phyloP scores from a whole-genome alignment of 2,888 invertebrate species.

The Tipula vernalis region DNA sequence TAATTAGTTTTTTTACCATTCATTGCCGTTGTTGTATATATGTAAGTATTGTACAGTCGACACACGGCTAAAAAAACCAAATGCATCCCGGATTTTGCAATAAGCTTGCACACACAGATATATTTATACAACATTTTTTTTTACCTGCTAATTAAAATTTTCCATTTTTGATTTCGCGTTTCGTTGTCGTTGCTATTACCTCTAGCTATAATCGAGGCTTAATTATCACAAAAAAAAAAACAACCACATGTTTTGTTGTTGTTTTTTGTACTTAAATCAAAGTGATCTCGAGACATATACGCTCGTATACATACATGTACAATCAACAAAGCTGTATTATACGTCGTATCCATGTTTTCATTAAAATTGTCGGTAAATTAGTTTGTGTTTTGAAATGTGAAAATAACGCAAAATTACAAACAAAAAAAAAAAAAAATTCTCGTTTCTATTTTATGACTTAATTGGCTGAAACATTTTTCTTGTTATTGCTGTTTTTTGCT shows the following conservation, averaged over 20 bases:
- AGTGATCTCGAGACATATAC: neutral
- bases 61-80: neutral
- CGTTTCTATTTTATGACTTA: neutral
- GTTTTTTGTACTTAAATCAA: neutral
- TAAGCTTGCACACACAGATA: neutral
- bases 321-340: neutral
- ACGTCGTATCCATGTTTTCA: neutral
- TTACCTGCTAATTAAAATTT: neutral
- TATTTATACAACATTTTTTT: neutral
- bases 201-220: neutral
- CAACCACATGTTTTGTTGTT: neutral
- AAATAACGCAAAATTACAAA: neutral
- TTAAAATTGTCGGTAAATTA: slow-evolving; percentile 4
- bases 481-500: neutral
- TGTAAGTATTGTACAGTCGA: neutral
- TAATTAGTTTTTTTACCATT: neutral
- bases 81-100: neutral
- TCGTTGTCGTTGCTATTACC: neutral
- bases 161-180: neutral
- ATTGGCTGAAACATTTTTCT: neutral
- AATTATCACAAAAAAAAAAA: slow-evolving; percentile 4
- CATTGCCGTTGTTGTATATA: neutral
- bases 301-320: neutral
- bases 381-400: neutral
- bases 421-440: neutral